Base-by-base conservation (phyloP, 2,888 invertebrate genomes). In the Ectemnius continuus region DNA sequence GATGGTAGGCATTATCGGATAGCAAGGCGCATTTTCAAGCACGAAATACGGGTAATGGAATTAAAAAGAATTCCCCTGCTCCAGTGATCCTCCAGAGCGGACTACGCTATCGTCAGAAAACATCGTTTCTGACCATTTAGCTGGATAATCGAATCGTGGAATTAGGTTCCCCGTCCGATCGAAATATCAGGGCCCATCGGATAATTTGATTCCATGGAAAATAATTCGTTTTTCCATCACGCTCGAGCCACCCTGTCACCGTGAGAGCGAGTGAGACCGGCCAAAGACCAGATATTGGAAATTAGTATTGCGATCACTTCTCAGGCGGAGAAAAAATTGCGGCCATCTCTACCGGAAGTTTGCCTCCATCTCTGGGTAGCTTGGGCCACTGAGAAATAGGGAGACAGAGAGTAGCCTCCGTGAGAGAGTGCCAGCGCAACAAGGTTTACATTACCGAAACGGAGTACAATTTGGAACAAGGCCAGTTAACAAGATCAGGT, bases 171-270 rank as follows among this genome's bases (percentile, higher is more conserved):
- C 45, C 70, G 66, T 65, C 70, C 62, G 58, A 52, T 65, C 70
- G 46, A 58, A 61, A 73, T 70, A 65, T 64, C 52, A 64, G 57
- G 45, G 45, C 47, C 45, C 59, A 52, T 46, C 46, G 61, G 59
- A 70, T 73, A 73, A 73, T 73, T 69, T 62, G 60, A 66, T 45
- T 66, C 16, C 11, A 57, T 62, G 57, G 57, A n/a, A 65, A 61
- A 70, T 70, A 73, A 73, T 66, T 70, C 16, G 65, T 36, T 74
- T 74, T 66, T 70, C 67, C 58, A 70, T 70, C 74, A 58, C 18
- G 66, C 61, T 59, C 52, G 58, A 74, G 58, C 57, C 61, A 52
- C 23, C 70, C 56, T 20, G 52, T 68, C 56, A 67, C 6, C 61
- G 46, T 56, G 63, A 64, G 36, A 18, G 8, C 18, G 14, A 59